These are phyloP conservation scores for Ptilonorhynchus violaceus DNA, from an alignment of 2,113 vertebrate species.

Conservation along the genomic window DNA sequence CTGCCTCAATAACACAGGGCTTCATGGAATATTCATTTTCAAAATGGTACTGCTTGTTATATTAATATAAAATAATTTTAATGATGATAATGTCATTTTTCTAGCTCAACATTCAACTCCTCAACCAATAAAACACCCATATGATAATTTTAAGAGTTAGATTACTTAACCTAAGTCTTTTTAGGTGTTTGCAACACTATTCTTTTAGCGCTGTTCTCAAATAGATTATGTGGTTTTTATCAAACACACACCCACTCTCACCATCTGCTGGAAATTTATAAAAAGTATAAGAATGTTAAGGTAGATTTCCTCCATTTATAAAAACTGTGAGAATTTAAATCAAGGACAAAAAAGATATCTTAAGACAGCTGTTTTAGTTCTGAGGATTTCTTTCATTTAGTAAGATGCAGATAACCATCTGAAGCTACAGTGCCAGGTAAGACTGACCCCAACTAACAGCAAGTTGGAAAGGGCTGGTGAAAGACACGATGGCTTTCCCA, in stretches of 20 bases:
- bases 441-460: background rate
- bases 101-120: conserved; percentile 23
- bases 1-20: background rate
- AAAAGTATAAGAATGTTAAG: conserved; percentile 51
- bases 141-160: conserved; percentile 29
- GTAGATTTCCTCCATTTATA: conserved; percentile 37
- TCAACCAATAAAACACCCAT: conserved; percentile 30
- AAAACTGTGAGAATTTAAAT: conserved; percentile 19
- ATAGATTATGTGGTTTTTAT: conserved; percentile 56
- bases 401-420: background rate
- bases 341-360: background rate
- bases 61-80: conserved; percentile 38
- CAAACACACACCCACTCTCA: conserved; percentile 57
- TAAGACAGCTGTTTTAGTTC: background rate
- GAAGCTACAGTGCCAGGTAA: background rate
- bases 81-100: conserved; percentile 19
- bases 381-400: background rate
- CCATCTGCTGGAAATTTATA: conserved; percentile 60
- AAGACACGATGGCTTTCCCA: background rate
- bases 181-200: conserved; percentile 48
- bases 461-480: background rate
- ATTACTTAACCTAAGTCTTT: conserved; percentile 57
- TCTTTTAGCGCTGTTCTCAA: conserved; percentile 46
- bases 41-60: background rate
- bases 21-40: conserved; percentile 37